These are phyloP conservation scores for Varecia variegata DNA, from an alignment of 2,797 vertebrate genomes.

Conservation along the genomic window DNA sequence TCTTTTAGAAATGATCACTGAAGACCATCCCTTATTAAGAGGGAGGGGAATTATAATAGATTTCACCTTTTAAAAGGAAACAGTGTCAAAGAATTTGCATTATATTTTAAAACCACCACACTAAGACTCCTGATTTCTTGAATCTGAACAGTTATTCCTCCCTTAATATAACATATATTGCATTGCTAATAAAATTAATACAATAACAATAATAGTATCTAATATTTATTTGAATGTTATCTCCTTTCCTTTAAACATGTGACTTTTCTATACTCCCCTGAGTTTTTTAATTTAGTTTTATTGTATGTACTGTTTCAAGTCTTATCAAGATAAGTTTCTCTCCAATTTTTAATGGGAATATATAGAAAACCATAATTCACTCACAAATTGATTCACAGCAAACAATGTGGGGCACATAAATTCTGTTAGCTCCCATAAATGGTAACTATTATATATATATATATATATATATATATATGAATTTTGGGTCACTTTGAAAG, in stretches of 20 bases:
- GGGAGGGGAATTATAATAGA: not conserved
- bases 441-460: not conserved
- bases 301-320: not conserved
- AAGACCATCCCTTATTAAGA: not conserved
- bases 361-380: conserved; percentile 15
- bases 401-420: not conserved
- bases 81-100: not conserved
- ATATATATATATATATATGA: not conserved
- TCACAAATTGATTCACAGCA: conserved; percentile 33
- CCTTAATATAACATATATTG: not conserved
- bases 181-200: not conserved
- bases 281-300: conserved; percentile 28
- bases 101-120: not conserved
- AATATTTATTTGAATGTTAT: conserved; percentile 27
- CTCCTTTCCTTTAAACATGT: not conserved
- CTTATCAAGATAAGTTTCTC: not conserved
- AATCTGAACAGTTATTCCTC: conserved; percentile 8
- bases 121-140: not conserved
- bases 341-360: not conserved
- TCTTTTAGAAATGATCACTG: not conserved
- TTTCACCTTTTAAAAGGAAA: not conserved
- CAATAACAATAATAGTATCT: not conserved
- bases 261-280: not conserved
- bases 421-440: not conserved
- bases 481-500: conserved; percentile 3